Evolutionary conservation across 2,113 vertebrate genomes (phyloP).

Genomic region (Sceloporus tristichus): DNA sequence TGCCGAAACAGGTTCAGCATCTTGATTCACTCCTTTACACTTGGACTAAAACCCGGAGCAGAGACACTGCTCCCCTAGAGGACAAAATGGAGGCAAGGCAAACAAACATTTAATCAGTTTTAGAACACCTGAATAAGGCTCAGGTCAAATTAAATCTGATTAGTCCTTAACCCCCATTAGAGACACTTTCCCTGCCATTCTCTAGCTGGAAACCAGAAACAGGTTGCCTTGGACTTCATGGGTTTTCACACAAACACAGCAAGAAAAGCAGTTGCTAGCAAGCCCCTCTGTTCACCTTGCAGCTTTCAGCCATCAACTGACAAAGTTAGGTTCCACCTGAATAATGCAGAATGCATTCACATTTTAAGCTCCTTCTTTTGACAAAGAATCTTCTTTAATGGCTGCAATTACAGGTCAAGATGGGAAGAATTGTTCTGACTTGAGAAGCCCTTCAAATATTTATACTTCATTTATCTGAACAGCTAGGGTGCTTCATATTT

Average conservation of each 20-base stretch:
- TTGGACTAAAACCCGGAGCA: too few species aligned
- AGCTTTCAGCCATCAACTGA: neutral
- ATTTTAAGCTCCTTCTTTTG: constrained; percentile 2
- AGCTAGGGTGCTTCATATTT: neutral
- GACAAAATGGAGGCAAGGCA: too few species aligned
- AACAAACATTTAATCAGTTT: too few species aligned
- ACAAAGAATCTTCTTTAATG: constrained; percentile 57
- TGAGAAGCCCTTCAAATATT: constrained; percentile 58
- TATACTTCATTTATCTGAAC: constrained; percentile 55
- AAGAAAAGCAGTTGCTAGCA: neutral
- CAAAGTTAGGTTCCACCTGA: neutral
- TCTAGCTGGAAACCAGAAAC: neutral
- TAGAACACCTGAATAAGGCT: neutral
- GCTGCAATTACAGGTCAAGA: constrained; percentile 45
- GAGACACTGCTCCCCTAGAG: too few species aligned
- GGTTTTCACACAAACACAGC: neutral
- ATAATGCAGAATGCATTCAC: constrained; percentile 2
- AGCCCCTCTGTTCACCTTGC: neutral
- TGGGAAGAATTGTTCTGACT: constrained; percentile 45
- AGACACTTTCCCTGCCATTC: neutral
- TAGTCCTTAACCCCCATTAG: neutral
- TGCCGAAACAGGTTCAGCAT: too few species aligned
- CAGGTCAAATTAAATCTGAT: neutral
- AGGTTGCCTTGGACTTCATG: neutral
- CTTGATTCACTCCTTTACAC: too few species aligned